These are phyloP conservation scores for Callorhinus ursinus DNA, from an alignment of 2,113 vertebrate species.

Conservation along the genomic window DNA sequence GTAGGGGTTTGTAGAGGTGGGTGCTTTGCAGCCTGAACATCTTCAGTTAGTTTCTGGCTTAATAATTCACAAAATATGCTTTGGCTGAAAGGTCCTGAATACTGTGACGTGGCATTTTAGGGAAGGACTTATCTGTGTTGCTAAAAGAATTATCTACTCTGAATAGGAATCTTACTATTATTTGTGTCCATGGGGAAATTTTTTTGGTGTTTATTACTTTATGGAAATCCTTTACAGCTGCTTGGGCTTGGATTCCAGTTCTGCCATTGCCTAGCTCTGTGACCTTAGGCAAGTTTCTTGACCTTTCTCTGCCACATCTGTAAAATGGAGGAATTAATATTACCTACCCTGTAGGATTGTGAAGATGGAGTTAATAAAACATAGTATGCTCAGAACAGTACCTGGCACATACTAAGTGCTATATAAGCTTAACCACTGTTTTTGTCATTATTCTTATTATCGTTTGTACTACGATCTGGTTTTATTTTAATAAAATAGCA, in stretches of 20 bases:
- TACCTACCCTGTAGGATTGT: neutral
- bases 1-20: neutral
- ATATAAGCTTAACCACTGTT: neutral
- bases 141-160: neutral
- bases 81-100: neutral
- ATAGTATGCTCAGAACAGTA: neutral
- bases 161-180: neutral
- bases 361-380: neutral
- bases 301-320: neutral
- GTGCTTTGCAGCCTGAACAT: neutral
- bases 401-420: neutral
- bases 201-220: neutral
- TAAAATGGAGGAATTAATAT: neutral
- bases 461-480: neutral
- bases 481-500: conserved; percentile 11
- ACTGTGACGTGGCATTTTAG: neutral
- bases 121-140: neutral
- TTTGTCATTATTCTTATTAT: neutral
- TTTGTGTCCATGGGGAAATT: neutral
- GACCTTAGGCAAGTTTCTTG: neutral
- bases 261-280: neutral
- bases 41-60: neutral
- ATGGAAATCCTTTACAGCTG: neutral
- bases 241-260: conserved; percentile 15
- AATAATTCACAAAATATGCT: conserved; percentile 1